Conservation (phyloP, 2,888 invertebrate species). For the Acrocera orbiculus region DNA sequence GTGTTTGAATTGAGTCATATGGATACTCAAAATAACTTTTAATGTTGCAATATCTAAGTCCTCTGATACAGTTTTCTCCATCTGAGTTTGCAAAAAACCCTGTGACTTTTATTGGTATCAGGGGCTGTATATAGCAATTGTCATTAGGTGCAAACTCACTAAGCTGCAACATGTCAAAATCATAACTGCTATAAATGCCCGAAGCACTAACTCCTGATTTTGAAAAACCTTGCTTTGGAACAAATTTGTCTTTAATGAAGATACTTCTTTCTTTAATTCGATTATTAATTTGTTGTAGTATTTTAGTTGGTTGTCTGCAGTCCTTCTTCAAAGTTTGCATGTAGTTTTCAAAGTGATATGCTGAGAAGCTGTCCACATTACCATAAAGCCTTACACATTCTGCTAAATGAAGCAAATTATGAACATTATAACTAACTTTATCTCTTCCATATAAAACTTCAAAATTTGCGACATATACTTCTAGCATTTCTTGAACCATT, state of each 20-base stretch:
- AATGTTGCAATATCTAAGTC: not conserved
- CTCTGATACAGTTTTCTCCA: not conserved
- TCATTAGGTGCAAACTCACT: not conserved
- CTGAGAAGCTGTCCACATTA: slow-evolving; percentile 4
- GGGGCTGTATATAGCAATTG: not conserved
- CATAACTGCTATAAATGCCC: not conserved
- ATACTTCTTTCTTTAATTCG: not conserved
- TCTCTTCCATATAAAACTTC: not conserved
- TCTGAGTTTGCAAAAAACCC: not conserved
- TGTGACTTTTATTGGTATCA: slow-evolving; percentile 1
- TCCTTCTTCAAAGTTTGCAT: slow-evolving; percentile 2
- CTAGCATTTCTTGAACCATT: not conserved
- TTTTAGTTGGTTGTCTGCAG: slow-evolving; percentile 1
- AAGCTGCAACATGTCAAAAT: not conserved
- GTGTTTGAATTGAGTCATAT: not conserved
- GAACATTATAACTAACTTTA: not conserved
- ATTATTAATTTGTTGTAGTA: slow-evolving; percentile 3
- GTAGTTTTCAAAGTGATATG: slow-evolving; percentile 2
- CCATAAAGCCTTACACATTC: not conserved
- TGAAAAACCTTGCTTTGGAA: too few relatives aligned
- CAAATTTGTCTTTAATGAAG: not conserved
- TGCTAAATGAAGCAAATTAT: not conserved
- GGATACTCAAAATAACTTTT: not conserved
- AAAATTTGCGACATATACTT: not conserved
- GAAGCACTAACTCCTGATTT: too few relatives aligned